Evolutionary conservation across 2,113 vertebrate species (phyloP).

Genomic region (Haplochromis burtoni): DNA sequence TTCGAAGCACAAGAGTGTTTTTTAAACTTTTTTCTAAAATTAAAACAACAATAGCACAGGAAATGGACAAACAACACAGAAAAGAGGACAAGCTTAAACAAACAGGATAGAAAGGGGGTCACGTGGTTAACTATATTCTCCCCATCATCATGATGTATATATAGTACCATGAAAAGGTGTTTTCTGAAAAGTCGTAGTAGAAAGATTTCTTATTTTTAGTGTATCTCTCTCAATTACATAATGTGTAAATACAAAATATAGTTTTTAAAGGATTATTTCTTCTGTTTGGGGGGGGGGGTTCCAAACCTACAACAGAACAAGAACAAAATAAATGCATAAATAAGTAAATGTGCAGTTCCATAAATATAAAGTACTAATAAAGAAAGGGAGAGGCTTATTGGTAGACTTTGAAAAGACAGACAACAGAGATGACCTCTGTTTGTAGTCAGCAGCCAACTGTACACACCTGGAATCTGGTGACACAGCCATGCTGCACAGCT

Average conservation of each 20-base stretch:
- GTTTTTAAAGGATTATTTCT: background rate
- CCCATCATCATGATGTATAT: fast-evolving
- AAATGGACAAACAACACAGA: background rate
- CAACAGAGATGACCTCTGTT: background rate
- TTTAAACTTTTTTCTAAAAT: background rate
- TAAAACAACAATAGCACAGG: background rate
- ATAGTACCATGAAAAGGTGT: background rate
- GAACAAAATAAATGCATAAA: fast-evolving
- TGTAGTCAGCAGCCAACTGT: background rate
- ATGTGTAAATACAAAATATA: background rate
- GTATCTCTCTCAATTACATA: background rate
- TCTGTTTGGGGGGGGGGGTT: fast-evolving
- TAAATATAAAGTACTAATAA: background rate
- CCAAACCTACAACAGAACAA: background rate
- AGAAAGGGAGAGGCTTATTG: background rate
- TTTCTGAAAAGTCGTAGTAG: background rate
- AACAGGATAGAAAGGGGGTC: background rate
- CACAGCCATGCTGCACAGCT: fast-evolving
- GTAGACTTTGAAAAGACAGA: background rate
- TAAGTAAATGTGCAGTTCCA: background rate
- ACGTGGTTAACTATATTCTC: background rate
- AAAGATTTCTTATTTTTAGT: background rate
- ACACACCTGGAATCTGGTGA: background rate
- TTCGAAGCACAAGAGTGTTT: background rate
- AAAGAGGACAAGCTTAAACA: background rate